A percentile compares a stretch with the other conserved stretches of the same genome.
Conservation (phyloP, 2,888 invertebrate genomes). For the Idaea aversata region DNA sequence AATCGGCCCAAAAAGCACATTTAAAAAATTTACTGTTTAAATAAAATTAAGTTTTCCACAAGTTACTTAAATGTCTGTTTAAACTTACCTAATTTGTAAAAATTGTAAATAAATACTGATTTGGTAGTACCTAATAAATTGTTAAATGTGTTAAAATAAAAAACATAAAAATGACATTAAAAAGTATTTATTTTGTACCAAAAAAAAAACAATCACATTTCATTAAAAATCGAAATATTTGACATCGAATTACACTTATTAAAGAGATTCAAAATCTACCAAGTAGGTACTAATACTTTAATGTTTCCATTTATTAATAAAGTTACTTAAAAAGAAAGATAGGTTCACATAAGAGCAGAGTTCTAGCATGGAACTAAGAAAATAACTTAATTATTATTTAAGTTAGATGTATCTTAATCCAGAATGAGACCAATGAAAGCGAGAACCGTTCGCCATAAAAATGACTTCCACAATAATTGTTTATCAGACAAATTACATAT, state of each 20-base stretch:
- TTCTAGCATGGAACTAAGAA: no score
- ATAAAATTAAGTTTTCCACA: neutral
- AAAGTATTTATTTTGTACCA: constrained; percentile 65
- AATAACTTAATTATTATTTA: neutral
- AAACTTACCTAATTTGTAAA: constrained; percentile 1
- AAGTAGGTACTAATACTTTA: neutral
- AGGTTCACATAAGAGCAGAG: neutral
- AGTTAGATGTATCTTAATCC: neutral
- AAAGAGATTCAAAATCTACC: constrained; percentile 37
- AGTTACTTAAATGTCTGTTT: constrained; percentile 5
- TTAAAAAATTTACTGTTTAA: neutral
- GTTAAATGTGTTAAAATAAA: neutral
- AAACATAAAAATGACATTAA: constrained; percentile 35
- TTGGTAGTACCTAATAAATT: constrained; percentile 19
- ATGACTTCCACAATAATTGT: no score
- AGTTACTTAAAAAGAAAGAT: neutral
- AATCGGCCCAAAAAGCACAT: neutral
- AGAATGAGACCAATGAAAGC: no score
- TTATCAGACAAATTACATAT: no score
- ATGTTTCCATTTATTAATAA: neutral
- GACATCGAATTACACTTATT: constrained; percentile 35
- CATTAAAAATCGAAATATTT: constrained; percentile 44
- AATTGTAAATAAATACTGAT: constrained; percentile 16
- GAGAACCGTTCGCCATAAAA: no score
- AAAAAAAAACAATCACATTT: constrained; percentile 58